Evolutionary conservation across 2,797 vertebrate genomes (phyloP).

Genomic region (Eulemur coronatus): DNA sequence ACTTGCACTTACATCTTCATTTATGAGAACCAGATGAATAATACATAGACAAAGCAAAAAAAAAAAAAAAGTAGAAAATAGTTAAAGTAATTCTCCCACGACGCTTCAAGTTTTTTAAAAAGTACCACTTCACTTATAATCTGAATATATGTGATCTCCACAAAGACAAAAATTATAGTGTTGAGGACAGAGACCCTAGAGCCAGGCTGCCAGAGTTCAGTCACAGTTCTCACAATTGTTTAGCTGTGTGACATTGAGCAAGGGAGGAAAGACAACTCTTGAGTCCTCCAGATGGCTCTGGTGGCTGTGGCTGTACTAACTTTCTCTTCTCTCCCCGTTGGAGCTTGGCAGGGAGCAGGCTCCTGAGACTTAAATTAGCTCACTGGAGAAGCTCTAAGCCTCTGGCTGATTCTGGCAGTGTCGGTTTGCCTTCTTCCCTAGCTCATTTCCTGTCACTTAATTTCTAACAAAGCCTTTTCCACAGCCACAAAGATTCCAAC

Average conservation of each 20-base stretch:
- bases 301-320: neutral
- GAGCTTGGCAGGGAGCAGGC: neutral
- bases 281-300: neutral
- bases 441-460: neutral
- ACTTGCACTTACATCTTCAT: neutral
- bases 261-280: neutral
- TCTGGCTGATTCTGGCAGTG: neutral
- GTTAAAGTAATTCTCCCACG: neutral
- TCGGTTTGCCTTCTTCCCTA: neutral
- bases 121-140: neutral
- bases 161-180: neutral
- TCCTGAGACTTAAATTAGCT: neutral
- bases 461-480: neutral
- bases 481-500: neutral
- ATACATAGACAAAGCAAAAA: neutral
- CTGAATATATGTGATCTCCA: neutral
- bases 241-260: rapidly evolving
- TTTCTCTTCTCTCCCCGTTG: neutral
- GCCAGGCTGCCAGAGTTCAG: neutral
- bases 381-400: neutral
- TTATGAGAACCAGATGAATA: neutral
- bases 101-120: neutral
- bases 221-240: neutral
- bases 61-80: neutral
- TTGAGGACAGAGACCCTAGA: neutral